phyloP scores from a whole-genome alignment of 2,888 invertebrate genomes.

The Ennomos fuscantarius region DNA sequence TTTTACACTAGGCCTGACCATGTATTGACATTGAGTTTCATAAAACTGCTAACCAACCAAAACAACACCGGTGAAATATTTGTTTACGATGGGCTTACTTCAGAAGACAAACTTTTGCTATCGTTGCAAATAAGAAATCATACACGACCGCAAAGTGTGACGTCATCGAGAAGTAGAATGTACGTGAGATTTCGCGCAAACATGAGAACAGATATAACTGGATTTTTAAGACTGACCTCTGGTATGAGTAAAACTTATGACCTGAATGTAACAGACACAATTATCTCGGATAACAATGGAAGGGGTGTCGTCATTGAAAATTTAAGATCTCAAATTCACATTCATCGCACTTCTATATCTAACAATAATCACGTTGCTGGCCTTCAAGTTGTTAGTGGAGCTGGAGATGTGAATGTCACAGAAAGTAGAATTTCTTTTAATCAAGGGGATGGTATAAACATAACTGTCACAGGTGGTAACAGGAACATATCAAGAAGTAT shows the following conservation, averaged over 20 bases:
- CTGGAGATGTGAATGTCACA: slow-evolving; percentile 97
- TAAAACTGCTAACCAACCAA: slow-evolving; percentile 91
- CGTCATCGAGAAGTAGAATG: slow-evolving; percentile 92
- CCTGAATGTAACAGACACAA: slow-evolving; percentile 93
- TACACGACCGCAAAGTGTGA: slow-evolving; percentile 95
- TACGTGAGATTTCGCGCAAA: slow-evolving; percentile 92
- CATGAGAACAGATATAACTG: slow-evolving; percentile 89
- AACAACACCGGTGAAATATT: slow-evolving; percentile 91
- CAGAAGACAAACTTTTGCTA: slow-evolving; percentile 89
- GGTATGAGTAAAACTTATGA: slow-evolving; percentile 93
- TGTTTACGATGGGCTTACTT: slow-evolving; percentile 91
- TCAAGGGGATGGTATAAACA: slow-evolving; percentile 97
- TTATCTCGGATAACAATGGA: slow-evolving; percentile 95
- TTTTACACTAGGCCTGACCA: slow-evolving; percentile 92
- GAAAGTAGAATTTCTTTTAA: slow-evolving; percentile 95
- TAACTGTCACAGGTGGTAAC: slow-evolving; percentile 97
- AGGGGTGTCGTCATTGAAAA: slow-evolving; percentile 98
- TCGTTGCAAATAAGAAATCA: slow-evolving; percentile 91
- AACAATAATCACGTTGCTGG: slow-evolving; percentile 96
- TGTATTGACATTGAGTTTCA: slow-evolving; percentile 93
- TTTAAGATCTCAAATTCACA: slow-evolving; percentile 94
- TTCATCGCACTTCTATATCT: slow-evolving; percentile 92
- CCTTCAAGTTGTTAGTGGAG: slow-evolving; percentile 95
- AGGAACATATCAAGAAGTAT: slow-evolving; percentile 95
- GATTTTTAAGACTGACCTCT: slow-evolving; percentile 92